phyloP scores from a whole-genome alignment of 2,797 vertebrate genomes.

The Spinus pinus region DNA sequence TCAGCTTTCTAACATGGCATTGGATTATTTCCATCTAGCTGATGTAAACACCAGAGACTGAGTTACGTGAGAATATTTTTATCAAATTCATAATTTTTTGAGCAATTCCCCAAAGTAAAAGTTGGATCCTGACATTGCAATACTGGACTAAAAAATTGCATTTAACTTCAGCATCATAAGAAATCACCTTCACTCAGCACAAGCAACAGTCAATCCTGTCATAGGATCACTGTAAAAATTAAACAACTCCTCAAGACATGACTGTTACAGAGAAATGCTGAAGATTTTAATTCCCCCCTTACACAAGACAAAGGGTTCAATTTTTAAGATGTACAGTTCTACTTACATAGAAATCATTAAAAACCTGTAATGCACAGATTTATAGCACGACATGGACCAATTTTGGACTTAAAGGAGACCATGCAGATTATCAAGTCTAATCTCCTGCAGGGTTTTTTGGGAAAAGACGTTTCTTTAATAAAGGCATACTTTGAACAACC shows the following conservation, averaged over 20 bases:
- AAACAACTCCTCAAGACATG: not conserved
- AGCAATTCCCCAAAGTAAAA: not conserved
- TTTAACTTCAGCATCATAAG: not conserved
- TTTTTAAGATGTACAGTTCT: not conserved
- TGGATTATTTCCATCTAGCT: not conserved
- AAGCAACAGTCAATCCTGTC: not conserved
- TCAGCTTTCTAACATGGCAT: not conserved
- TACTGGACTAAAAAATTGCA: not conserved
- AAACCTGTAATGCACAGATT: not conserved
- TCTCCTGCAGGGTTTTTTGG: not conserved
- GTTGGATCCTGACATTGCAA: not conserved
- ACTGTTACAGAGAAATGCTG: not conserved
- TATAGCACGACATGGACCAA: not conserved
- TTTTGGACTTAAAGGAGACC: not conserved
- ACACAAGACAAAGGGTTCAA: not conserved
- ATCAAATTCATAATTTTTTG: not conserved
- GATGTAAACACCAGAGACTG: not conserved
- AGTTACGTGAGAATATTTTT: not conserved
- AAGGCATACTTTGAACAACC: not conserved
- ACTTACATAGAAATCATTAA: not conserved
- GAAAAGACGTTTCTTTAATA: not conserved
- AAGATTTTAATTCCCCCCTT: not conserved
- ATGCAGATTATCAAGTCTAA: not conserved
- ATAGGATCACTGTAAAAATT: not conserved
- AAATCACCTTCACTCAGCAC: not conserved